phyloP scores from a whole-genome alignment of 2,797 vertebrate genomes.

The Pantherophis alleghaniensis region DNA sequence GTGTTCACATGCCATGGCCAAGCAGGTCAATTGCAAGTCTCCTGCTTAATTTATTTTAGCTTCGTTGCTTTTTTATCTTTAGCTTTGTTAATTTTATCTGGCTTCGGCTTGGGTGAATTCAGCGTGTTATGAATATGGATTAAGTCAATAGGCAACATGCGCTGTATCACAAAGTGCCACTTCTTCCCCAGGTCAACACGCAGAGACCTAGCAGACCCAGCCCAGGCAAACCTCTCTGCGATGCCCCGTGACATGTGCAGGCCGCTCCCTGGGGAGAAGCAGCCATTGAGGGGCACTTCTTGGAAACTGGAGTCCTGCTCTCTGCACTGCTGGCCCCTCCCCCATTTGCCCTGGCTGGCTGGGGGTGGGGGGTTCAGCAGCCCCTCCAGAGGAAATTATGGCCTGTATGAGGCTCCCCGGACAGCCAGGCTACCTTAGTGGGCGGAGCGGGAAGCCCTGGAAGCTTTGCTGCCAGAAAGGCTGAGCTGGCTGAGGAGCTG shows the following conservation, averaged over 20 bases:
- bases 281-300: background rate
- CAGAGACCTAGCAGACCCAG: background rate
- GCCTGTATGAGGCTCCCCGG: background rate
- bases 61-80: background rate
- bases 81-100: background rate
- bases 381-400: background rate
- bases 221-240: background rate
- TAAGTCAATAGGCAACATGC: background rate
- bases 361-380: background rate
- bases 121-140: background rate
- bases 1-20: background rate
- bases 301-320: background rate
- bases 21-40: background rate
- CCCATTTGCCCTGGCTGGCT: too few species aligned
- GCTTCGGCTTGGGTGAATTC: background rate
- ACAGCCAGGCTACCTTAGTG: background rate
- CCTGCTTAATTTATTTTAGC: background rate
- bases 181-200: background rate
- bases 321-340: too few species aligned
- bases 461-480: background rate
- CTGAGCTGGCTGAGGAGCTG: background rate
- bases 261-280: background rate
- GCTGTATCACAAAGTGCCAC: background rate
- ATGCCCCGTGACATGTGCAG: fast-evolving
- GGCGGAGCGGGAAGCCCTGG: background rate